These are phyloP conservation scores for Brachypteracias leptosomus DNA, from an alignment of 2,113 vertebrate species.

Conservation along the genomic window DNA sequence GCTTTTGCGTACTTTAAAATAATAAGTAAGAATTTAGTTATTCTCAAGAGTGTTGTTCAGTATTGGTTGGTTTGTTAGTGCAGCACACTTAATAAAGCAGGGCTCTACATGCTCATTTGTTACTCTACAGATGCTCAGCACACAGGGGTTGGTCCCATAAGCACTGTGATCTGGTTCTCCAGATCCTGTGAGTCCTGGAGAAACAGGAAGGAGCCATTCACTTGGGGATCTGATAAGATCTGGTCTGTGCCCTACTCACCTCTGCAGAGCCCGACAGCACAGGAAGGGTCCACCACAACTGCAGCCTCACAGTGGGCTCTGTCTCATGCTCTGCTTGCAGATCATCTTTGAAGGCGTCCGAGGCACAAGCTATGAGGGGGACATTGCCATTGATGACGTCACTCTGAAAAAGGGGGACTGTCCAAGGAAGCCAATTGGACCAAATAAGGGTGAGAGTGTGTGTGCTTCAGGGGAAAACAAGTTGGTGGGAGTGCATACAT, in stretches of 20 bases:
- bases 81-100: neutral
- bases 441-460: conserved; percentile 72
- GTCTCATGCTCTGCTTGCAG: conserved; percentile 67
- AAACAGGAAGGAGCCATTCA: neutral
- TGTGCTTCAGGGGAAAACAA: neutral
- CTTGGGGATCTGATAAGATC: neutral
- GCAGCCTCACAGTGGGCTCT: neutral
- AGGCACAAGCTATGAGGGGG: conserved; percentile 87
- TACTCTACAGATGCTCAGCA: neutral
- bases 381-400: conserved; percentile 95
- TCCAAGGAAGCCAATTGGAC: conserved; percentile 74
- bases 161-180: neutral
- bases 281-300: neutral
- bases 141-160: neutral
- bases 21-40: neutral
- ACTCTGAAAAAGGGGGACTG: conserved; percentile 93
- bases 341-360: conserved; percentile 95
- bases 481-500: neutral
- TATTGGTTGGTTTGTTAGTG: neutral
- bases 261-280: neutral
- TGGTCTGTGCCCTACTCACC: neutral
- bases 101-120: neutral
- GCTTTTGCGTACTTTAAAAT: neutral
- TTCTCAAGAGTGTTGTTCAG: neutral
- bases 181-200: neutral